Evolutionary conservation across 2,888 invertebrate species (phyloP).

Genomic region (Tethea ocularis): DNA sequence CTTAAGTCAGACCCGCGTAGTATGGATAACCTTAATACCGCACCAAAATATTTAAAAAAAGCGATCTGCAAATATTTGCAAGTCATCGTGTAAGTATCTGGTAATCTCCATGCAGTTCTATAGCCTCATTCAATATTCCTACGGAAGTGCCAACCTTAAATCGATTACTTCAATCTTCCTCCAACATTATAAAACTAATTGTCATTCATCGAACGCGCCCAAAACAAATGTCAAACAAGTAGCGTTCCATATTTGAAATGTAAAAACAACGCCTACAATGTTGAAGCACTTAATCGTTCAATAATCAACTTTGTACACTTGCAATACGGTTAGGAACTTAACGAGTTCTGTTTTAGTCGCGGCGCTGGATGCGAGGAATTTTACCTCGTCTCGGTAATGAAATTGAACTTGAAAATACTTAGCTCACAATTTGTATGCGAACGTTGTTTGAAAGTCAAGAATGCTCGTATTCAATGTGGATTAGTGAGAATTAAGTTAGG

Average conservation of each 20-base stretch:
- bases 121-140: background rate
- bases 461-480: background rate
- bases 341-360: background rate
- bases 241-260: conserved; percentile 11
- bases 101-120: no score
- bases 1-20: no score
- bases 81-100: no score
- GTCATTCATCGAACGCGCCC: conserved; percentile 29
- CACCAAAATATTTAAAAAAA: no score
- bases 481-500: background rate
- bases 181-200: conserved; percentile 31
- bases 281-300: background rate
- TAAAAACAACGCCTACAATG: conserved; percentile 6
- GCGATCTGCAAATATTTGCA: no score
- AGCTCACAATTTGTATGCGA: background rate
- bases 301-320: background rate
- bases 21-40: no score
- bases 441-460: background rate
- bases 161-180: conserved; percentile 28
- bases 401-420: conserved; percentile 1
- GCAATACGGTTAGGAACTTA: background rate
- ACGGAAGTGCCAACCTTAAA: conserved; percentile 17
- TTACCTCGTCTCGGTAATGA: background rate
- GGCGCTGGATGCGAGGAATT: background rate
- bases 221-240: conserved; percentile 25